Percentiles rank a stretch among this genome's conserved stretches.
These are phyloP conservation scores for Camelus bactrianus DNA, from an alignment of 2,113 vertebrate species.

Conservation along the genomic window DNA sequence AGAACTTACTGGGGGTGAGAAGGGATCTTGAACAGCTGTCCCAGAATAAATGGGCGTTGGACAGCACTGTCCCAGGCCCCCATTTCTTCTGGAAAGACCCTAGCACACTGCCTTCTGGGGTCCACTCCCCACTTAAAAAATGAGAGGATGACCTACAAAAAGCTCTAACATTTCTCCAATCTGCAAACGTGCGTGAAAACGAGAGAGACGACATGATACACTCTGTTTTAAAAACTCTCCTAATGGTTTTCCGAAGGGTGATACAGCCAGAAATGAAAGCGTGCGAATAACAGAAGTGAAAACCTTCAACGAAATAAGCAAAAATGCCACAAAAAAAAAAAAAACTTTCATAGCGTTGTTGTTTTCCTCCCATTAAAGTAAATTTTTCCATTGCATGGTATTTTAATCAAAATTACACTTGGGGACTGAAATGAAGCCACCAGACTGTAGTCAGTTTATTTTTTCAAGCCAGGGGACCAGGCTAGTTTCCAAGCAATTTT, in stretches of 20 bases:
- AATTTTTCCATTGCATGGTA: neutral
- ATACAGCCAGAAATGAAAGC: neutral
- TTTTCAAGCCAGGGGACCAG: conserved; percentile 25
- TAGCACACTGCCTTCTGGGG: fast-evolving
- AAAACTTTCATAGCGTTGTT: neutral
- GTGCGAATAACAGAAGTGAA: neutral
- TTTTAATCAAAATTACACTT: conserved; percentile 59
- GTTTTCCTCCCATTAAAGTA: neutral
- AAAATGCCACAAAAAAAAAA: neutral
- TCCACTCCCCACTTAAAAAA: neutral
- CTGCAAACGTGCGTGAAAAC: neutral
- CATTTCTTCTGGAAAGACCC: fast-evolving
- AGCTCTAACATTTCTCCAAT: neutral
- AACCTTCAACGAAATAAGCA: neutral
- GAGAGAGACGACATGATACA: neutral
- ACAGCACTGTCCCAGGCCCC: fast-evolving
- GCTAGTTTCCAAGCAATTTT: conserved; percentile 25
- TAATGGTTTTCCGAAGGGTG: neutral
- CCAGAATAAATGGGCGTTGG: fast-evolving
- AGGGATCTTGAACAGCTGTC: neutral
- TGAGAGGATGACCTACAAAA: fast-evolving
- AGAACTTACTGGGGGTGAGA: neutral
- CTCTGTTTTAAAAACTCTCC: neutral
- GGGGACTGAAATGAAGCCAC: conserved; percentile 29
- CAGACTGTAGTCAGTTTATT: conserved; percentile 49